Conservation (phyloP, 92 coral and sea anemone species). For the Palythoa grandiflora region DNA sequence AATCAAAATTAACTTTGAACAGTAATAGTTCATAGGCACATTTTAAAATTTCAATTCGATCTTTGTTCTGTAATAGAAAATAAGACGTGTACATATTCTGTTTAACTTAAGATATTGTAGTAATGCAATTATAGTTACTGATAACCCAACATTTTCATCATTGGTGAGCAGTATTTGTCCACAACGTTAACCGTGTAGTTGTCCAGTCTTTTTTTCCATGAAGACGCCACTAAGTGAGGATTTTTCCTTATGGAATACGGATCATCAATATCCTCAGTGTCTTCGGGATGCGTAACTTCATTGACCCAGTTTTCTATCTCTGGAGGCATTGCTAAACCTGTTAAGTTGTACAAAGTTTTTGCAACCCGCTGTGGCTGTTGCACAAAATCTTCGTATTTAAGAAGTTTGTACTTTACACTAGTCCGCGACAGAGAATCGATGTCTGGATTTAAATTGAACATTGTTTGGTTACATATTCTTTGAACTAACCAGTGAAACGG, state of each 20-base stretch:
- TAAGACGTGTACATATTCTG: too few relatives aligned
- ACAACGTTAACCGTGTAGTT: constrained; percentile 19
- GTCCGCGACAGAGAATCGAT: neutral
- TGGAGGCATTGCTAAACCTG: constrained; percentile 14
- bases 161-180: constrained; percentile 35
- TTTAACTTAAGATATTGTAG: too few relatives aligned
- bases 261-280: neutral
- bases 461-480: constrained; percentile 22
- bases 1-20: too few relatives aligned
- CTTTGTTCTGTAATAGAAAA: too few relatives aligned
- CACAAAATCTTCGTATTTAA: constrained; percentile 34
- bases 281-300: constrained; percentile 33
- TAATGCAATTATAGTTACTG: neutral
- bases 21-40: too few relatives aligned
- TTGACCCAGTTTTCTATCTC: constrained; percentile 33
- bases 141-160: constrained; percentile 7
- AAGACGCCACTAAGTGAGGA: constrained; percentile 6
- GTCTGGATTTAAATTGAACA: neutral
- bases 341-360: neutral
- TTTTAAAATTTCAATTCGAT: too few relatives aligned
- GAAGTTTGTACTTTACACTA: constrained; percentile 9
- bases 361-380: constrained; percentile 27
- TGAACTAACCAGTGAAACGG: constrained; percentile 37
- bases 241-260: constrained; percentile 35
- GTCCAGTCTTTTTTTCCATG: constrained; percentile 17